phyloP scores from a whole-genome alignment of 2,113 vertebrate genomes.

The Anolis sagrei region DNA sequence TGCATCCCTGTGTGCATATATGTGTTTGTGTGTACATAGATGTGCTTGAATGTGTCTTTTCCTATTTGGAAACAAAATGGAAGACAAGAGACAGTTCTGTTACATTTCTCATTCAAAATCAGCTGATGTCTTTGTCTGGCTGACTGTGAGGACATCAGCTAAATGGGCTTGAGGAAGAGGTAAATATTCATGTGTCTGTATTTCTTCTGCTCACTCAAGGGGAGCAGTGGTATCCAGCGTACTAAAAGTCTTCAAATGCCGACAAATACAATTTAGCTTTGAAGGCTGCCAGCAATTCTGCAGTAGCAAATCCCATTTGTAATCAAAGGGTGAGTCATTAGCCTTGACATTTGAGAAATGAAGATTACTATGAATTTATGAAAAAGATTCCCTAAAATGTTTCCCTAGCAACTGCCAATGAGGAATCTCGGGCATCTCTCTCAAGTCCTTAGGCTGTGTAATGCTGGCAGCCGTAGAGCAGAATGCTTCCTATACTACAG shows the following conservation, averaged over 20 bases:
- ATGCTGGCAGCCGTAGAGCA: constrained; percentile 21
- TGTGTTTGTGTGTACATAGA: too few relatives aligned
- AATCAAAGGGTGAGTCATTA: constrained; percentile 79
- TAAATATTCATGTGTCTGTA: constrained; percentile 66
- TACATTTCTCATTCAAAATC: constrained; percentile 52
- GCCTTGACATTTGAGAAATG: constrained; percentile 79
- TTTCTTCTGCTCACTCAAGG: constrained; percentile 69
- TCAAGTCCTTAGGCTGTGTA: constrained; percentile 63
- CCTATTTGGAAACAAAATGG: constrained; percentile 44
- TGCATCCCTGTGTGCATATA: neutral
- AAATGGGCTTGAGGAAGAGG: constrained; percentile 36
- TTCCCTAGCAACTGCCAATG: constrained; percentile 77
- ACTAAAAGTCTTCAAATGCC: constrained; percentile 77
- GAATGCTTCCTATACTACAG: constrained; percentile 49
- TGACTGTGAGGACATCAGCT: constrained; percentile 31
- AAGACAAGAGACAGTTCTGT: constrained; percentile 50
- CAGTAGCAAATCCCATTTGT: constrained; percentile 77
- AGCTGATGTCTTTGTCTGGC: constrained; percentile 38
- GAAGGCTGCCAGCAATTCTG: constrained; percentile 78
- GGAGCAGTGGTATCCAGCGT: constrained; percentile 61
- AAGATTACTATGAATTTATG: constrained; percentile 78
- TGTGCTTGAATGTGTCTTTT: constrained; percentile 20
- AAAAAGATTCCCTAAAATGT: constrained; percentile 78
- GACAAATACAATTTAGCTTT: constrained; percentile 77
- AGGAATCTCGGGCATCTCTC: constrained; percentile 66